phyloP scores from a whole-genome alignment of 2,797 vertebrate genomes.

The Notolepis coatsorum region DNA sequence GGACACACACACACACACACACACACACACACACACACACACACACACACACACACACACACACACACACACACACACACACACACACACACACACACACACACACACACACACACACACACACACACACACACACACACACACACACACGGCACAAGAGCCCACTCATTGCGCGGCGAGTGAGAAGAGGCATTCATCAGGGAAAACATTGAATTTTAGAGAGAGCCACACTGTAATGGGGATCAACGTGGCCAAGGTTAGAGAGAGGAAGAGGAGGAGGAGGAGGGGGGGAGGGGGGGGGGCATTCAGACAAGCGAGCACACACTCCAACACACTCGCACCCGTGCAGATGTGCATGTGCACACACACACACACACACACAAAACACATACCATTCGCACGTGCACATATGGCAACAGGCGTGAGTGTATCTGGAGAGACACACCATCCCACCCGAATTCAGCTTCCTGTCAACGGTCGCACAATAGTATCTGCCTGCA shows the following conservation, averaged over 20 bases:
- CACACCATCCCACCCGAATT: slow-evolving; percentile 46
- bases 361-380: slow-evolving; percentile 6
- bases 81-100: slow-evolving; percentile 9
- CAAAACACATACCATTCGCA: slow-evolving; percentile 21
- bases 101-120: slow-evolving; percentile 9
- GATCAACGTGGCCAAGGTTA: slow-evolving; percentile 45
- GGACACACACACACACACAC: slow-evolving; percentile 29
- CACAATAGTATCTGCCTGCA: slow-evolving; percentile 72
- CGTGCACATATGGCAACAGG: slow-evolving; percentile 32
- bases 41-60: slow-evolving; percentile 30
- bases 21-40: slow-evolving; percentile 32
- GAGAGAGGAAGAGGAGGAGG: slow-evolving; percentile 40
- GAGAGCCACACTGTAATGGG: no score
- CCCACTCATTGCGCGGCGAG: slow-evolving; percentile 45
- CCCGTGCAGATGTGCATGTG: background rate
- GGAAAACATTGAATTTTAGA: slow-evolving; percentile 47
- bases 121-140: slow-evolving; percentile 31
- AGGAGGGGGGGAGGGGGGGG: slow-evolving; percentile 33
- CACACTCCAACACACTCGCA: background rate
- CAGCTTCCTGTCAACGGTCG: slow-evolving; percentile 64
- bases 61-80: slow-evolving; percentile 30
- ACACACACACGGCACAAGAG: slow-evolving; percentile 51
- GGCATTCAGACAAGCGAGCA: slow-evolving; percentile 40
- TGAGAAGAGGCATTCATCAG: slow-evolving; percentile 58
- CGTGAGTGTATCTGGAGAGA: slow-evolving; percentile 22